Evolutionary conservation across 2,113 vertebrate species (phyloP), one percentile per base, ranked within the genome.

Genomic region (Ibidorhyncha struthersii): DNA sequence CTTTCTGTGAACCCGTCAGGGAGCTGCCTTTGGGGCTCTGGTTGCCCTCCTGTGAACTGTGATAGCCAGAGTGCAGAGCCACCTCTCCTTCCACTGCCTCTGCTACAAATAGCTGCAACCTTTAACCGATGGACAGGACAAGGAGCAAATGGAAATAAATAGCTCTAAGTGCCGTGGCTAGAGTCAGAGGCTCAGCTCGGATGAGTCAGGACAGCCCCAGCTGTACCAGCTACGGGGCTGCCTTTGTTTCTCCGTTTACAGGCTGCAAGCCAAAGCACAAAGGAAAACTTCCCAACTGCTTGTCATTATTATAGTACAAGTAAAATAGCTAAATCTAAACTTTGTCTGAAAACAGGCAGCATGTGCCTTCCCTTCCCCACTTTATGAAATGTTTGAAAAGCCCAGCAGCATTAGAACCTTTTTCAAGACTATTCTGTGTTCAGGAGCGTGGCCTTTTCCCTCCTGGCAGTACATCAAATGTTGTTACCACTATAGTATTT

Each of bases 121-220:
- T 96, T 95, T 85, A 82, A 40, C 38, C 0, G 0, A 45, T 3
- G 41, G 86, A 62, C 3, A 13, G 69, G 29, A 71, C 26, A 74
- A 9, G 59, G 17, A 74, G 83, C 56, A 67, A 63, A 82, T 26
- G 47, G 84, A 84, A 96, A 95, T 87, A 83, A 95, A 82, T 79
- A 86, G 80, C 38, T 59, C 45, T 22, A 25, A 87, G 72, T 69
- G 86, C 21, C 70, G 71, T 1, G 2, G 65, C 20, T 5, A 58
- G 69, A 74, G 84, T 40, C 52, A 79, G 84, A 89, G 70, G 49
- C 45, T 70, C 14, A 29, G 78, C 78, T 47, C 0, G 1, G 12
- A 63, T 90, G 90, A 94, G 87, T 93, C 96, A 97, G 93, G 74
- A 73, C 40, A 72, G 73, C n/a, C 30, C 41, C 93, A 82, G 91